phyloP scores from a whole-genome alignment of 2,888 invertebrate species.

The Steinernema scapterisci region DNA sequence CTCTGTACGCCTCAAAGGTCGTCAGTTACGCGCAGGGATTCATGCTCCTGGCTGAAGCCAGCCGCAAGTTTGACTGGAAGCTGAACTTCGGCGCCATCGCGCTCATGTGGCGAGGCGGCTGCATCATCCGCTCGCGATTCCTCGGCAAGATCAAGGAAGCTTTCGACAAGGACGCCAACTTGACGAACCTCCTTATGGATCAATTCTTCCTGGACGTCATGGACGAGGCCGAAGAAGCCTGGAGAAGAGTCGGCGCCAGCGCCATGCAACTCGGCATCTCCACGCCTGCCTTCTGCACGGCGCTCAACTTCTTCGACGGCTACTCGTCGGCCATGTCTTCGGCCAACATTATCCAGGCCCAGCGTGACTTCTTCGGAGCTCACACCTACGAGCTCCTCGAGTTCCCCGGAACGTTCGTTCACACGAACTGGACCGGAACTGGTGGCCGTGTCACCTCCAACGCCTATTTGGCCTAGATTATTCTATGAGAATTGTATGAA shows the following conservation, averaged over 20 bases:
- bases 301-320: constrained; percentile 95
- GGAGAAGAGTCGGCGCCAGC: constrained; percentile 80
- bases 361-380: constrained; percentile 97
- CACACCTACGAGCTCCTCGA: constrained; percentile 91
- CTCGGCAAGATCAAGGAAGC: constrained; percentile 89
- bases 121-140: constrained; percentile 72
- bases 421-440: constrained; percentile 99
- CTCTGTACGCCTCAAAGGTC: constrained; percentile 94
- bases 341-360: constrained; percentile 93
- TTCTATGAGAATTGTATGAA: neutral
- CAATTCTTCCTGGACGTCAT: constrained; percentile 89
- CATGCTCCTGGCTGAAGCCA: constrained; percentile 72
- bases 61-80: constrained; percentile 87
- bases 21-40: constrained; percentile 94
- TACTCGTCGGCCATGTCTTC: constrained; percentile 85
- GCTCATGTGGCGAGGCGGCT: constrained; percentile 95
- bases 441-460: constrained; percentile 94
- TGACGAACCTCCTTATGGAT: constrained; percentile 86
- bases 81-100: constrained; percentile 97
- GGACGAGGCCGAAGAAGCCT: constrained; percentile 79
- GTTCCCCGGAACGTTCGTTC: constrained; percentile 85
- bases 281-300: constrained; percentile 88
- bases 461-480: constrained; percentile 79
- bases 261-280: constrained; percentile 82
- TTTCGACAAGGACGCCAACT: constrained; percentile 83